Conservation (phyloP, 2,888 invertebrate genomes). For the Elegia similella region DNA sequence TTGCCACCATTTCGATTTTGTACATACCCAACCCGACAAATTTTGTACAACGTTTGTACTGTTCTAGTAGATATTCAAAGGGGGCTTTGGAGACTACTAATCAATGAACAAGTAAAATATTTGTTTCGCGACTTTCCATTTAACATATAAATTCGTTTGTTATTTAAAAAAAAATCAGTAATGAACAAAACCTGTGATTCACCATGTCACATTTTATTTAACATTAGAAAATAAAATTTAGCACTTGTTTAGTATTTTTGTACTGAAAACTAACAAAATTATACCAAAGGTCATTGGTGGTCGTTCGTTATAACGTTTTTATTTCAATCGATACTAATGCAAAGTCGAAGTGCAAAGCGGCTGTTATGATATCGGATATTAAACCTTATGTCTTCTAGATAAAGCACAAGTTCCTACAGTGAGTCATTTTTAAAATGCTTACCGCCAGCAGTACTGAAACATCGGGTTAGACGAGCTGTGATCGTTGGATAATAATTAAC, state of each 20-base stretch:
- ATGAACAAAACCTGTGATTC: conserved; percentile 9
- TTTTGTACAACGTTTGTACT: too few species aligned
- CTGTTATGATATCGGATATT: too few species aligned
- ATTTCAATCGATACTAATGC: background rate
- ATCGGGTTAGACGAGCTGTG: too few species aligned
- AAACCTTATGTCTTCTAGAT: too few species aligned
- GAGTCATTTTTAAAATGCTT: too few species aligned
- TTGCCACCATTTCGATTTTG: too few species aligned
- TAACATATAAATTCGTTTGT: conserved; percentile 4
- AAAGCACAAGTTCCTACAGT: too few species aligned
- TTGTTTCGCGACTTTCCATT: background rate
- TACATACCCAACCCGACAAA: too few species aligned
- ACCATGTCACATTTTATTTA: conserved; percentile 1
- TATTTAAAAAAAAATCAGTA: background rate
- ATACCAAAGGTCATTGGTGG: background rate
- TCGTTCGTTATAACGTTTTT: background rate
- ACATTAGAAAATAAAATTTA: background rate
- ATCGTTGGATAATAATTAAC: too few species aligned
- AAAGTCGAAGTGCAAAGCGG: too few species aligned
- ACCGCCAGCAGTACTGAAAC: too few species aligned
- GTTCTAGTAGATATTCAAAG: too few species aligned
- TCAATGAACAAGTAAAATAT: background rate
- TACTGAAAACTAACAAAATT: conserved; percentile 2
- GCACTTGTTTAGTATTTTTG: conserved; percentile 1
- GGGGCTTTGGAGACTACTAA: conserved; percentile 1